A percentile compares a stretch with the other conserved stretches of the same genome.
These are phyloP conservation scores for Arbacia lixula DNA, from an alignment of 53 echinoderm and acorn worm genomes.

Conservation along the genomic window DNA sequence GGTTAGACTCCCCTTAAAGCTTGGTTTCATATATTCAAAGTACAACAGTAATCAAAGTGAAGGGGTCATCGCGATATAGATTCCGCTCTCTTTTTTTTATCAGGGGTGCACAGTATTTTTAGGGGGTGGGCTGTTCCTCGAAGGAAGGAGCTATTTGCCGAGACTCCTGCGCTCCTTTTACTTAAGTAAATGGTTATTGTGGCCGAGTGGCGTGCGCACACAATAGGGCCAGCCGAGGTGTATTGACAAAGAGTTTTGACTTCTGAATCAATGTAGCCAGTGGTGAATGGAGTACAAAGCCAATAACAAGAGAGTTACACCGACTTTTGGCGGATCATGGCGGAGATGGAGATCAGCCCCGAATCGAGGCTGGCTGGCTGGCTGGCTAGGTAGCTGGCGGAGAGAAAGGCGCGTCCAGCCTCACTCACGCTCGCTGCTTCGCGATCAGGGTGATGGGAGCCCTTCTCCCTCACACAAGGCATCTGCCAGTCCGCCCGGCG, in stretches of 20 bases:
- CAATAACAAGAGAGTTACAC: constrained; percentile 59
- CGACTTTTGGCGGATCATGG: constrained; percentile 46
- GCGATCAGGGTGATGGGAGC: no score
- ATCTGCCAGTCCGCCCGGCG: constrained; percentile 50
- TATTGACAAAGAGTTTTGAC: constrained; percentile 60
- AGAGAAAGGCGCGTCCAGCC: constrained; percentile 4
- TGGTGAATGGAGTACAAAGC: constrained; percentile 54
- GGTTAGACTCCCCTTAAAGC: constrained; percentile 44
- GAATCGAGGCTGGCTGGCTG: neutral
- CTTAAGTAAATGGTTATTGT: constrained; percentile 61
- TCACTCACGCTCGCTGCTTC: constrained; percentile 27
- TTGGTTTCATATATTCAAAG: constrained; percentile 40
- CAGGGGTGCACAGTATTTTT: no score
- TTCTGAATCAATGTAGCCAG: constrained; percentile 59
- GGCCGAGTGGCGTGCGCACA: constrained; percentile 50
- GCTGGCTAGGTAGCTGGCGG: neutral
- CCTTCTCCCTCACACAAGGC: constrained; percentile 15
- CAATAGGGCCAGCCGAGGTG: constrained; percentile 49
- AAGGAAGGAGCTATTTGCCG: constrained; percentile 43
- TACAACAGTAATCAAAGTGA: constrained; percentile 43
- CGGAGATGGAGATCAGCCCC: constrained; percentile 17
- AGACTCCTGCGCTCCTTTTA: constrained; percentile 38
- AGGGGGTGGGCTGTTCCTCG: no score
- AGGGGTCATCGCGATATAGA: neutral
- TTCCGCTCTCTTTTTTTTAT: no score